Conservation (phyloP, 2,888 invertebrate genomes). For the Diplazon laetatorius region DNA sequence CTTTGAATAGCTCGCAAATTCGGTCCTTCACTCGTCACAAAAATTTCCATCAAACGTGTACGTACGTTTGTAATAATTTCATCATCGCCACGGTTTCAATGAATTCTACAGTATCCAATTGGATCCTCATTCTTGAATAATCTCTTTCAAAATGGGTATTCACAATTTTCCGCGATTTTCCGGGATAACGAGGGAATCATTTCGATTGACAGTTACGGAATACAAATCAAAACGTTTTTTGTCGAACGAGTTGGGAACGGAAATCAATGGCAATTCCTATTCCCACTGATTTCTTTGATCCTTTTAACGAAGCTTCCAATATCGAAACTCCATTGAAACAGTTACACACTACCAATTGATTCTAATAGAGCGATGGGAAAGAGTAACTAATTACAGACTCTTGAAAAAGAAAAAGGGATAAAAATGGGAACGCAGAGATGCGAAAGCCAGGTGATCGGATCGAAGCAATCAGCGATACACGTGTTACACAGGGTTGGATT, state of each 20-base stretch:
- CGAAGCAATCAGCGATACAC: slow-evolving; percentile 77
- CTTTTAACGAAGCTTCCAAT: background rate
- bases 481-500: slow-evolving; percentile 69
- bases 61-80: too few species aligned
- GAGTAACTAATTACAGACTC: slow-evolving; percentile 66
- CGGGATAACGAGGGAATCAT: too few species aligned
- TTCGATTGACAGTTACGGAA: too few species aligned
- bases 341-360: slow-evolving; percentile 19
- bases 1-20: slow-evolving; percentile 13
- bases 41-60: background rate
- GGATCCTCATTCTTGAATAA: too few species aligned
- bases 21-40: background rate
- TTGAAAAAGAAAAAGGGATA: slow-evolving; percentile 63
- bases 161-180: too few species aligned
- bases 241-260: too few species aligned
- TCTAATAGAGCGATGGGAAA: slow-evolving; percentile 62
- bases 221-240: too few species aligned
- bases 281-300: too few species aligned
- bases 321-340: background rate
- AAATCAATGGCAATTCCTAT: too few species aligned
- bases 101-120: too few species aligned
- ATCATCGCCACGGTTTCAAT: too few species aligned
- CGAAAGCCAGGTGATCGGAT: slow-evolving; percentile 57
- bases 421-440: slow-evolving; percentile 63
- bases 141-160: too few species aligned